phyloP scores from a whole-genome alignment of 2,888 invertebrate genomes.

The Empis stercorea region DNA sequence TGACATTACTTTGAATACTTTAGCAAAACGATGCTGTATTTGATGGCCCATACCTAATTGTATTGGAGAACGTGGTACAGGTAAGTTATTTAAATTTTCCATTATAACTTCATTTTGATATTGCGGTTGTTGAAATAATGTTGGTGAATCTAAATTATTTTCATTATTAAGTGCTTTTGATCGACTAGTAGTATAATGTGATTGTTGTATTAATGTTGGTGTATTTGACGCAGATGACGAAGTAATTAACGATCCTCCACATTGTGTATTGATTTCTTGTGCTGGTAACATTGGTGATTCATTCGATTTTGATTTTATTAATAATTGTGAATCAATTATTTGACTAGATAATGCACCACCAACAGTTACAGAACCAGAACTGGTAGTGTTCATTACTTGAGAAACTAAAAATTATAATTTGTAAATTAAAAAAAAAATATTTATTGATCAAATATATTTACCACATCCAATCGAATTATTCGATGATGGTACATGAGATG shows the following conservation, averaged over 20 bases:
- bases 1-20: slow-evolving; percentile 76
- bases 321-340: slow-evolving; percentile 29
- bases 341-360: slow-evolving; percentile 10
- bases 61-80: slow-evolving; percentile 52
- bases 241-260: background rate
- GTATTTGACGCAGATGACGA: slow-evolving; percentile 28
- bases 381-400: slow-evolving; percentile 2
- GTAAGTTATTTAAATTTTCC: slow-evolving; percentile 29
- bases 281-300: slow-evolving; percentile 65
- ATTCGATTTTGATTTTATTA: slow-evolving; percentile 79
- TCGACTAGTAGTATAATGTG: no score
- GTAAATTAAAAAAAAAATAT: no score
- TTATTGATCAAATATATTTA: no score
- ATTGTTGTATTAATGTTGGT: slow-evolving; percentile 21
- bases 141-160: background rate
- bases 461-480: no score
- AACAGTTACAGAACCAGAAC: background rate
- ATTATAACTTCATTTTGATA: slow-evolving; percentile 25
- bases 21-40: slow-evolving; percentile 81
- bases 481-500: slow-evolving; percentile 15
- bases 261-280: slow-evolving; percentile 36
- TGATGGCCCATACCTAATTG: slow-evolving; percentile 79
- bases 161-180: background rate
- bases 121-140: slow-evolving; percentile 4
- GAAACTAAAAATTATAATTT: no score